These are phyloP conservation scores for Staurois parvus DNA, from an alignment of 2,797 vertebrate species.

Conservation along the genomic window DNA sequence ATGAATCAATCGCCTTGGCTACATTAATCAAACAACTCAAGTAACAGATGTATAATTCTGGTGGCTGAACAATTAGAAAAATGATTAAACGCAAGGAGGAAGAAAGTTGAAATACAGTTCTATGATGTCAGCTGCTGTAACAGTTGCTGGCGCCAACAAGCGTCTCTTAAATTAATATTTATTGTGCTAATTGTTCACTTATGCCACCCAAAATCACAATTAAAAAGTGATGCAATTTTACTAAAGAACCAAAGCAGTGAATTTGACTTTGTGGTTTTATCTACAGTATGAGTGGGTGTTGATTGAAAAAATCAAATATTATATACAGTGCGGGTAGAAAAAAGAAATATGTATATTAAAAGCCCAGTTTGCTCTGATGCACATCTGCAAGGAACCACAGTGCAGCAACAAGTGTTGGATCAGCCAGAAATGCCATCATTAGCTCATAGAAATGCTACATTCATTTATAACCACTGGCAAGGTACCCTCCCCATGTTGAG, in stretches of 20 bases:
- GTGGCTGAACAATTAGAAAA: conserved; percentile 48
- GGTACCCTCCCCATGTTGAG: too few species aligned
- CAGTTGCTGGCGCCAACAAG: conserved; percentile 49
- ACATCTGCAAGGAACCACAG: too few species aligned
- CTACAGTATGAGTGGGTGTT: background rate
- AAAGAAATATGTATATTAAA: background rate
- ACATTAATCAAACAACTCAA: conserved; percentile 35
- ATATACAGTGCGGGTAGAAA: background rate
- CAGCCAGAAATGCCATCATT: too few species aligned
- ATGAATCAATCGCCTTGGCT: conserved; percentile 48
- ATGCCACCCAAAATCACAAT: conserved; percentile 52
- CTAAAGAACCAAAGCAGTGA: conserved; percentile 17
- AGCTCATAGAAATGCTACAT: too few species aligned
- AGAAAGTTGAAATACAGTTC: conserved; percentile 43
- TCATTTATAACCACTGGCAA: too few species aligned
- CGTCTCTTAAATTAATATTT: conserved; percentile 59
- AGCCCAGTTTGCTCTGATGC: background rate
- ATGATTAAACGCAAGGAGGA: conserved; percentile 50
- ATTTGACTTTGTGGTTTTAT: conserved; percentile 16
- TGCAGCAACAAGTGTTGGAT: too few species aligned
- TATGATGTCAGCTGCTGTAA: conserved; percentile 55
- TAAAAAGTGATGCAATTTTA: conserved; percentile 33
- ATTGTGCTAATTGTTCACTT: conserved; percentile 60
- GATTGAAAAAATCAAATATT: background rate
- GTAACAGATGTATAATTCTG: conserved; percentile 51